phyloP scores from a whole-genome alignment of 2,113 vertebrate genomes.

The Orycteropus afer region DNA sequence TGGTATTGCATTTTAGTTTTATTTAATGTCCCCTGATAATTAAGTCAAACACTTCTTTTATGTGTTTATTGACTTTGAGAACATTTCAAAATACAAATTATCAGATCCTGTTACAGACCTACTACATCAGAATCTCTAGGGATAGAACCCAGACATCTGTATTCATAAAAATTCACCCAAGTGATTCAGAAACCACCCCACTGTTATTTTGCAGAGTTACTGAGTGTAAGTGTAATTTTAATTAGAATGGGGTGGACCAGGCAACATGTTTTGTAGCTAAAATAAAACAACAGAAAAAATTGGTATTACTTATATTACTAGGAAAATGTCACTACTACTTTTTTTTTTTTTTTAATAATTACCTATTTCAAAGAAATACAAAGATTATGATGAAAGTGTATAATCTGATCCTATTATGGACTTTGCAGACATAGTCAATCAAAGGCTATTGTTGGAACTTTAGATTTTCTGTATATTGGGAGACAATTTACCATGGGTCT shows the following conservation, averaged over 20 bases:
- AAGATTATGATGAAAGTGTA: background rate
- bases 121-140: too few species aligned
- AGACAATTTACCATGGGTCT: background rate
- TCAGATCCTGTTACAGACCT: background rate
- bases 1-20: background rate
- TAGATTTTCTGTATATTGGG: background rate
- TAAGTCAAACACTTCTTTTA: background rate
- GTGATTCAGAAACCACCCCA: background rate
- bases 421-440: background rate
- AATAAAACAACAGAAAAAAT: background rate
- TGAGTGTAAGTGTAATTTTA: background rate
- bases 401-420: too few species aligned
- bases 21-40: background rate
- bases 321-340: too few species aligned
- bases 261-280: background rate
- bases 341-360: background rate
- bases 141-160: background rate
- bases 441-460: background rate
- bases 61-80: background rate
- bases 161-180: background rate
- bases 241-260: background rate
- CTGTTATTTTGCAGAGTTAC: background rate
- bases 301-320: background rate
- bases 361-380: background rate
- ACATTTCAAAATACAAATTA: background rate